Base-by-base conservation (phyloP, 2,797 vertebrate species). In the Platalea minor region DNA sequence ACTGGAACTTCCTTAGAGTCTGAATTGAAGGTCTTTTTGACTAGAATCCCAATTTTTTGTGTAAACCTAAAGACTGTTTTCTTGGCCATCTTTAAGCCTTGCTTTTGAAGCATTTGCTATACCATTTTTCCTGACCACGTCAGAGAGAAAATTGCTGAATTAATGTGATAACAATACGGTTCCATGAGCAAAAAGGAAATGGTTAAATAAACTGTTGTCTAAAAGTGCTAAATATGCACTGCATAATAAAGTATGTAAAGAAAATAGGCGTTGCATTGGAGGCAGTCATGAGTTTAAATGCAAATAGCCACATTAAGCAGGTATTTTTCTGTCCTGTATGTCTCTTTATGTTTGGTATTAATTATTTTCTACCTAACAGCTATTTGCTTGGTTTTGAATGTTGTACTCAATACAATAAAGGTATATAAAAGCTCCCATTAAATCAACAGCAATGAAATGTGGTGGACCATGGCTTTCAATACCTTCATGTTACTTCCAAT, bases 91-190 rank as follows among this genome's bases (percentile, higher is more conserved):
- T 37, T 39, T 61, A 84, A 50, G 11, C 16, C n/a, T 82, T 78
- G 11, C 19, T 65, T 85, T 72, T 57, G 57, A 60, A 86, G 13
- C 20, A 12, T 63, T 85, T 83, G 3, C n/a, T 50, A 6, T 46
- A 37, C 2, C 2, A 2, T 18, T 93, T 92, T 73, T 72, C 11
- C 28, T 80, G 41, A 48, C 5, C 2, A 0, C 46, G 4, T 80
- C 10, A 33, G 18, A 67, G 20, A 78, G 7, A 75, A 88, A 84
- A 41, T 8, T 57, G 15, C 15, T 74, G 48, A 77, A 57, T 59
- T 11, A 57, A 75, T 8, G 0, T 57, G 5, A 7, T 45, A 85
- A n/a, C n/a, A 61, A 23, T n/a, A 37, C 0, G 0, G 8, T 63
- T 94, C 15, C 35, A 18, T 56, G 15, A 68, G 13, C 26, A 68